These are phyloP conservation scores for Habropoda laboriosa DNA, from an alignment of 1,140 invertebrate genomes.

Conservation along the genomic window DNA sequence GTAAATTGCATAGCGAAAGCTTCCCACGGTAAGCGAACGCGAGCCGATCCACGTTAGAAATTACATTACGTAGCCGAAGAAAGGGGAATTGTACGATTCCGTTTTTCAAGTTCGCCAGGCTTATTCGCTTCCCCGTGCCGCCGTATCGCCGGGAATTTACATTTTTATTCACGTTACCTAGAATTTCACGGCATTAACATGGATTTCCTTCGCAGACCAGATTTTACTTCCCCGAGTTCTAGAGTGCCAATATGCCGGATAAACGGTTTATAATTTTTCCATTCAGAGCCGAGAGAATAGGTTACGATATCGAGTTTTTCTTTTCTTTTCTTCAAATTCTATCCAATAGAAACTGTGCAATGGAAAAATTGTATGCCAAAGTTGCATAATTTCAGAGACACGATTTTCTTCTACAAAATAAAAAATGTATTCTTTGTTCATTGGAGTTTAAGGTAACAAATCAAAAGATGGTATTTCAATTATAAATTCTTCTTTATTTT, in stretches of 20 bases:
- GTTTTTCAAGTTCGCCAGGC: conserved; percentile 13
- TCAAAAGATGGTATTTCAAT: no score
- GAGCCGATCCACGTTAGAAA: neutral
- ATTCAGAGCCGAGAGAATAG: no score
- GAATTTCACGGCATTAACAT: neutral
- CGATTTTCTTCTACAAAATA: no score
- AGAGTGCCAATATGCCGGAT: neutral
- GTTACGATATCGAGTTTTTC: neutral
- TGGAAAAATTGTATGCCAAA: no score
- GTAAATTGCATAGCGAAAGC: conserved; percentile 13
- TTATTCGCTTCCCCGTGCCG: conserved; percentile 1
- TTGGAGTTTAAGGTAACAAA: no score
- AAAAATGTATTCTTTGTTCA: no score
- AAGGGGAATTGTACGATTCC: conserved; percentile 10
- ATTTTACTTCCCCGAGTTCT: neutral
- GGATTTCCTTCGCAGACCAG: neutral
- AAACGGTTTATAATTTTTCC: neutral
- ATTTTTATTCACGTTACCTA: conserved; percentile 17
- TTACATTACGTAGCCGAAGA: conserved; percentile 13
- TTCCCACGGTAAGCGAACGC: neutral
- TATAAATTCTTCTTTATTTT: no score
- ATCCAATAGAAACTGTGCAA: no score
- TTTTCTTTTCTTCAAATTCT: no score
- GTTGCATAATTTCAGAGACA: no score
- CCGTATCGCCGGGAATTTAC: neutral